Percentiles rank a stretch among this genome's conserved stretches.
Conservation (phyloP, 2,797 vertebrate genomes). For the Melanotaenia pygmaea region DNA sequence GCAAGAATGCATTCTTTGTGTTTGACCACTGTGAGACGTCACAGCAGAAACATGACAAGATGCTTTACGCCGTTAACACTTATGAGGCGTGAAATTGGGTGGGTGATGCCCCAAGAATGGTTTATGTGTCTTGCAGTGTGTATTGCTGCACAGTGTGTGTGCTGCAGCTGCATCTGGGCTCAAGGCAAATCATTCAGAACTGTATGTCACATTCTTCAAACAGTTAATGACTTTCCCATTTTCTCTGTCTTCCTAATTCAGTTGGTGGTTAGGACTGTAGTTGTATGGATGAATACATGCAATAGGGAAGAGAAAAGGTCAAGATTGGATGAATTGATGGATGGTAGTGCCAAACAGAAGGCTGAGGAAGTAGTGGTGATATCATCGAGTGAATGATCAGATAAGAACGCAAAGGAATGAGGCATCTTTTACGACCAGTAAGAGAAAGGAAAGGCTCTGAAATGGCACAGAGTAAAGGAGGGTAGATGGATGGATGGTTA, state of each 20-base stretch:
- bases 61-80: slow-evolving; percentile 20
- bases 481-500: slow-evolving; percentile 13
- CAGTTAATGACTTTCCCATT: slow-evolving; percentile 13
- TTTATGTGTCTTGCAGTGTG: slow-evolving; percentile 32
- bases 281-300: slow-evolving; percentile 7
- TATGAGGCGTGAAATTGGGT: slow-evolving; percentile 55
- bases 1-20: slow-evolving; percentile 75
- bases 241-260: slow-evolving; percentile 9
- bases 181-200: slow-evolving; percentile 20
- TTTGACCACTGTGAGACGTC: slow-evolving; percentile 37
- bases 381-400: slow-evolving; percentile 18
- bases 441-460: slow-evolving; percentile 1
- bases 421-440: slow-evolving; percentile 7
- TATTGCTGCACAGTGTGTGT: slow-evolving; percentile 8
- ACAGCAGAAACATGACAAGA: slow-evolving; percentile 31
- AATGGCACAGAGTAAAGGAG: not conserved
- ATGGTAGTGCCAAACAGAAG: slow-evolving; percentile 7
- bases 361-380: slow-evolving; percentile 4
- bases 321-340: slow-evolving; percentile 15
- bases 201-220: slow-evolving; percentile 26
- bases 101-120: slow-evolving; percentile 36
- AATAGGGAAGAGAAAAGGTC: slow-evolving; percentile 2
- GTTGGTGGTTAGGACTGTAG: slow-evolving; percentile 6
- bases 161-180: slow-evolving; percentile 20
- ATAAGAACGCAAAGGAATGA: slow-evolving; percentile 29